Percentiles rank a stretch among this genome's conserved stretches.
phyloP scores from a whole-genome alignment of 2,888 invertebrate genomes.

The Eupithecia insigniata region DNA sequence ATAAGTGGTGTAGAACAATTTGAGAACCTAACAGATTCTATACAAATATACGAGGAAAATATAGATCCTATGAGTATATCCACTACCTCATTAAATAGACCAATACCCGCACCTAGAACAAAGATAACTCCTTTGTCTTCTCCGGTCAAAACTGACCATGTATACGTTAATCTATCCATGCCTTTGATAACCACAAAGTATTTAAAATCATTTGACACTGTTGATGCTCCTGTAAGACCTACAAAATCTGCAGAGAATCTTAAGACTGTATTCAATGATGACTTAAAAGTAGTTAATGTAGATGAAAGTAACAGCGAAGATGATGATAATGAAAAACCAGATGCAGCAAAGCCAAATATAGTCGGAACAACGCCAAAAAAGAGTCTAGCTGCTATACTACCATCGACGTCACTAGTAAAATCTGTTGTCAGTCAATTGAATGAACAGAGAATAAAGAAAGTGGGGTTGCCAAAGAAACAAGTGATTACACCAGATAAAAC shows the following conservation, averaged over 20 bases:
- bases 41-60: constrained; percentile 85
- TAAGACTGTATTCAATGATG: constrained; percentile 51
- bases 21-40: constrained; percentile 87
- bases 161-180: constrained; percentile 85
- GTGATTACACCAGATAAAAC: constrained; percentile 77
- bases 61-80: constrained; percentile 62
- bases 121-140: constrained; percentile 69
- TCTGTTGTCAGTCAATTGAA: constrained; percentile 76
- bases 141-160: constrained; percentile 80
- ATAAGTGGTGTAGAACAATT: constrained; percentile 80
- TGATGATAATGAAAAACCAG: constrained; percentile 30
- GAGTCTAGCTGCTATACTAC: constrained; percentile 63
- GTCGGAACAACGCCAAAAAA: constrained; percentile 78
- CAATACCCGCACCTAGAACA: constrained; percentile 85
- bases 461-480: constrained; percentile 74
- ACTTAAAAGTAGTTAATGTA: constrained; percentile 46
- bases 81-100: constrained; percentile 81
- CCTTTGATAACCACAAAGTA: constrained; percentile 69
- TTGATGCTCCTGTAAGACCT: constrained; percentile 71
- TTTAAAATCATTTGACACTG: constrained; percentile 62
- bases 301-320: constrained; percentile 49
- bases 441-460: constrained; percentile 71
- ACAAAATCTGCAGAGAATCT: constrained; percentile 71
- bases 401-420: constrained; percentile 77
- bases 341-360: constrained; percentile 69